Conservation (phyloP, 2,888 invertebrate species). For the Melanchra persicariae region DNA sequence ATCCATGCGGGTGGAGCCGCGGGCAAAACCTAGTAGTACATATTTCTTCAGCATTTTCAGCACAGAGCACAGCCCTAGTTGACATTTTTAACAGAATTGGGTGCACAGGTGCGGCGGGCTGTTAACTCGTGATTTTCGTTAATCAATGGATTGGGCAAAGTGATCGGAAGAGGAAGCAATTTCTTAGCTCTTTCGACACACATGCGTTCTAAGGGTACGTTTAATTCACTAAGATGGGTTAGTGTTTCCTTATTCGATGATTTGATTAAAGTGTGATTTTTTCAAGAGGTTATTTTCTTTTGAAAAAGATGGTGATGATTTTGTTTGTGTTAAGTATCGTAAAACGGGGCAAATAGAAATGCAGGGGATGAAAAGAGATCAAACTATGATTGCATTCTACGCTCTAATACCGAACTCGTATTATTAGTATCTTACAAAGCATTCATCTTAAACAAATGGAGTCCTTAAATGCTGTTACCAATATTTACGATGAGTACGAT, state of each 20-base stretch:
- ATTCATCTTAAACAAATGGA: too few relatives aligned
- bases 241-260: slow-evolving; percentile 60
- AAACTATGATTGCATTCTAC: too few relatives aligned
- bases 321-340: too few relatives aligned
- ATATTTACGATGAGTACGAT: too few relatives aligned
- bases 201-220: slow-evolving; percentile 64
- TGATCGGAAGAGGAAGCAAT: slow-evolving; percentile 80
- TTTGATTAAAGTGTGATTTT: slow-evolving; percentile 64
- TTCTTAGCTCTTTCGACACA: slow-evolving; percentile 78
- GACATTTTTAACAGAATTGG: slow-evolving; percentile 76
- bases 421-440: too few relatives aligned
- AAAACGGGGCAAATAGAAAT: too few relatives aligned
- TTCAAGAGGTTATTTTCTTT: slow-evolving; percentile 9
- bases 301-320: neutral
- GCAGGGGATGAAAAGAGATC: too few relatives aligned
- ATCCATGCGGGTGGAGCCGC: too few relatives aligned
- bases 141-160: slow-evolving; percentile 82
- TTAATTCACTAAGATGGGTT: slow-evolving; percentile 60
- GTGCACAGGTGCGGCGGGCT: slow-evolving; percentile 77
- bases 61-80: slow-evolving; percentile 53
- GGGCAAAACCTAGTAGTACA: neutral
- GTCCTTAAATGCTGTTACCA: too few relatives aligned
- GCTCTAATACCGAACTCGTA: too few relatives aligned
- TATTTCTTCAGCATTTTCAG: neutral
- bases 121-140: slow-evolving; percentile 83